Evolutionary conservation across 1,140 invertebrate genomes (phyloP).

Genomic region (Micrasema longulum): DNA sequence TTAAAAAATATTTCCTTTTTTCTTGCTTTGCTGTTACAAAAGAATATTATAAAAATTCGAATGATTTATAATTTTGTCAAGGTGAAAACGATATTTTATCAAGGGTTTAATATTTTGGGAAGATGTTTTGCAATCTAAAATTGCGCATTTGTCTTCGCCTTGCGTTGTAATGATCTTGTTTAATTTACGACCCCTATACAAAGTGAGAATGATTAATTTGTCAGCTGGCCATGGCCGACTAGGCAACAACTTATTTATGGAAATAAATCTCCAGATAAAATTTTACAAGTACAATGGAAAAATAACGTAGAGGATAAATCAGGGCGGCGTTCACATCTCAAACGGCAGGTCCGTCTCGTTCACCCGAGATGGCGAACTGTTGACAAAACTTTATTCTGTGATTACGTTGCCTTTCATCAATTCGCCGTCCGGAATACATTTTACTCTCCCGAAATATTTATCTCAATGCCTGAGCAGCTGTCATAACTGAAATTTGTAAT

Average conservation of each 20-base stretch:
- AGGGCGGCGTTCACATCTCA: slow-evolving; percentile 36
- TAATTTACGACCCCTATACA: slow-evolving; percentile 46
- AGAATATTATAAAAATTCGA: no score
- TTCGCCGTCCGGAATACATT: slow-evolving; percentile 37
- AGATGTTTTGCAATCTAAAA: slow-evolving; percentile 17
- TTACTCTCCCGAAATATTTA: slow-evolving; percentile 54
- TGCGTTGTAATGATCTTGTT: slow-evolving; percentile 48
- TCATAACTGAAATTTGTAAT: slow-evolving; percentile 54
- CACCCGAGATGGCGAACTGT: slow-evolving; percentile 34
- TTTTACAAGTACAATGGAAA: slow-evolving; percentile 52
- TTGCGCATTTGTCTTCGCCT: slow-evolving; percentile 13
- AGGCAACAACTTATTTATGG: slow-evolving; percentile 52
- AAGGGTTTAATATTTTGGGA: background rate
- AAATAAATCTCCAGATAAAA: slow-evolving; percentile 53
- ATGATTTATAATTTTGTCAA: no score
- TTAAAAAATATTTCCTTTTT: no score
- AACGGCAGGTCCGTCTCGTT: slow-evolving; percentile 7
- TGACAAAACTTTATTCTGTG: slow-evolving; percentile 51
- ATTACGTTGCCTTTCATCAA: slow-evolving; percentile 52
- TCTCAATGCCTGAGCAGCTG: slow-evolving; percentile 54
- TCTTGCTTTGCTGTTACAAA: no score
- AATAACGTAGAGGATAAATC: slow-evolving; percentile 55
- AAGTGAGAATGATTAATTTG: slow-evolving; percentile 50
- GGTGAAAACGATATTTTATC: no score
- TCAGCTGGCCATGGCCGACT: background rate